Percentiles rank a stretch among this genome's conserved stretches.
Evolutionary conservation across 2,113 vertebrate genomes (phyloP).

Genomic region (Stomatorhinus ivindoensis): DNA sequence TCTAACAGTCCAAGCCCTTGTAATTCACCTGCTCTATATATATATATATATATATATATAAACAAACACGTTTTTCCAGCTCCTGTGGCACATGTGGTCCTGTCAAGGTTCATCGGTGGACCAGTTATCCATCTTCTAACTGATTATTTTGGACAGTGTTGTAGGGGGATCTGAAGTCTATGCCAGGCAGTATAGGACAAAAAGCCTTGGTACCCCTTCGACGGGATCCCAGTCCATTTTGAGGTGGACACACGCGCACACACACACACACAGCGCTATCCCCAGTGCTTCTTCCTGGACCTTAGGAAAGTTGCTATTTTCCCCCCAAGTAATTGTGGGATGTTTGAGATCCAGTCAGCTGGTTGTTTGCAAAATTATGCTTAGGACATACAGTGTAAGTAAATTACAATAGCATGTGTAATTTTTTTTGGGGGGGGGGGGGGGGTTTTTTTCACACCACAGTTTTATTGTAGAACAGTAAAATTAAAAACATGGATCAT

Average conservation of each 20-base stretch:
- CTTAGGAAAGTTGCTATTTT: not conserved
- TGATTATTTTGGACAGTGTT: not conserved
- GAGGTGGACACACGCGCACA: not conserved
- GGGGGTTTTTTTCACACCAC: not conserved
- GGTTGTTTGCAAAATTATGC: conserved; percentile 36
- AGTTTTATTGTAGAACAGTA: not conserved
- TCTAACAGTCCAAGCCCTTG: not conserved
- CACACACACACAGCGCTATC: not conserved
- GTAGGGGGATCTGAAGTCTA: not conserved
- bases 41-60: not conserved
- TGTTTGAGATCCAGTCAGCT: conserved; percentile 36
- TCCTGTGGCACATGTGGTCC: not conserved
- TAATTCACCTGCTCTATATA: not conserved
- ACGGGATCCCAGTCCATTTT: not conserved
- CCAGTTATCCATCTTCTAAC: not conserved
- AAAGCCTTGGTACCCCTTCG: not conserved
- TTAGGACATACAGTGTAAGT: not conserved
- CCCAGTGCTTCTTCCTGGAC: not conserved
- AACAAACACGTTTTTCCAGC: not conserved
- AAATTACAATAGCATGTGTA: not conserved
- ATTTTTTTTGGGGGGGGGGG: not conserved
- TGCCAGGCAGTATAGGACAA: not conserved
- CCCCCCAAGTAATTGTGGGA: not conserved
- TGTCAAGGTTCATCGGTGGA: not conserved
- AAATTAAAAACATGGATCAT: not conserved